Percentiles rank a stretch among this genome's conserved stretches.
phyloP scores from a whole-genome alignment of 2,888 invertebrate genomes.

The Dioctria rufipes region DNA sequence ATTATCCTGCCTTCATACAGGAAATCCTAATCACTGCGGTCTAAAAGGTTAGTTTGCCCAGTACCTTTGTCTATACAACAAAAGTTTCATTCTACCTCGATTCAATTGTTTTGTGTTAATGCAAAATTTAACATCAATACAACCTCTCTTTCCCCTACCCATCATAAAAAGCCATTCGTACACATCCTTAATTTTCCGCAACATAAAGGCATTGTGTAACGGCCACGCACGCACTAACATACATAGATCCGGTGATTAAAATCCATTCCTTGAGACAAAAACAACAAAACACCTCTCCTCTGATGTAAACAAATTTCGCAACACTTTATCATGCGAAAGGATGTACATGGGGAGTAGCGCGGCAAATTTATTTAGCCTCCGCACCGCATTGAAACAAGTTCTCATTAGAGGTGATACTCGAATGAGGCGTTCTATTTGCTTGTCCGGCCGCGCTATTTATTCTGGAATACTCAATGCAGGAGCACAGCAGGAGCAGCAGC shows the following conservation, averaged over 20 bases:
- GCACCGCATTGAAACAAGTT: neutral
- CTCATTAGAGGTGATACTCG: conserved; percentile 9
- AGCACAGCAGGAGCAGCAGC: neutral
- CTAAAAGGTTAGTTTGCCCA: neutral
- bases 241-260: conserved; percentile 9
- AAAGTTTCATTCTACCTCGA: neutral
- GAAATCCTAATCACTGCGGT: neutral
- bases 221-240: neutral
- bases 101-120: conserved; percentile 33
- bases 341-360: neutral
- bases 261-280: conserved; percentile 37
- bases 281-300: conserved; percentile 11
- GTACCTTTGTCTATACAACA: neutral
- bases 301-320: conserved; percentile 28
- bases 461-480: neutral
- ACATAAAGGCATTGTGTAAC: neutral
- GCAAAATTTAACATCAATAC: conserved; percentile 41
- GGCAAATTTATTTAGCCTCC: neutral
- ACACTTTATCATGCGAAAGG: conserved; percentile 1
- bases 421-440: conserved; percentile 4
- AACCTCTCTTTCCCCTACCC: neutral
- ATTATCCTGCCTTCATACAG: neutral
- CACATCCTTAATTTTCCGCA: conserved; percentile 7
- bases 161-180: neutral
- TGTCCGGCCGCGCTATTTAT: neutral